These are phyloP conservation scores for Drosophila ochracea DNA, from an alignment of 2,888 invertebrate species.

Conservation along the genomic window DNA sequence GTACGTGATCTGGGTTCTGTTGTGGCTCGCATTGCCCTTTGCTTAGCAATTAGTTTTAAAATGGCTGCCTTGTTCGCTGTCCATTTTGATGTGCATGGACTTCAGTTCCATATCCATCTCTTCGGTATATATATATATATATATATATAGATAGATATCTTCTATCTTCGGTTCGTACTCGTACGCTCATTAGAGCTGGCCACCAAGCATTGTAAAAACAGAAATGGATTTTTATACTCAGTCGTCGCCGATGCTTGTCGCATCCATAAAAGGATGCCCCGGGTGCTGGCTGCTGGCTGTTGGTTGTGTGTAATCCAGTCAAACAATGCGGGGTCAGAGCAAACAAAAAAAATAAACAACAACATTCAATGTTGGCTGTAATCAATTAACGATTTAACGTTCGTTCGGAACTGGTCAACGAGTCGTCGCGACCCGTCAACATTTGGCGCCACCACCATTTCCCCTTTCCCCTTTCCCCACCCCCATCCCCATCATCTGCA, in stretches of 20 bases:
- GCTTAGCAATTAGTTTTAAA: slow-evolving; percentile 82
- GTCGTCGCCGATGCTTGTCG: slow-evolving; percentile 49
- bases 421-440: slow-evolving; percentile 58
- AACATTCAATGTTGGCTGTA: slow-evolving; percentile 81
- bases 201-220: slow-evolving; percentile 56
- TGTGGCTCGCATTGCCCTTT: slow-evolving; percentile 67
- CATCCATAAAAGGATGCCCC: slow-evolving; percentile 41
- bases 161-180: slow-evolving; percentile 16
- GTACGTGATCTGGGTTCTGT: slow-evolving; percentile 74
- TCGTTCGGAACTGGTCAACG: slow-evolving; percentile 61
- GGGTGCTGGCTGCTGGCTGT: slow-evolving; percentile 10
- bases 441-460: slow-evolving; percentile 58
- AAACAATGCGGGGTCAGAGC: slow-evolving; percentile 37
- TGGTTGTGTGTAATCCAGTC: slow-evolving; percentile 39
- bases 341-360: slow-evolving; percentile 65
- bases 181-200: slow-evolving; percentile 67
- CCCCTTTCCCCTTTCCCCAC: background rate
- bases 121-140: background rate
- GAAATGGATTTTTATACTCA: slow-evolving; percentile 56
- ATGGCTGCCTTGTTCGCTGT: slow-evolving; percentile 52
- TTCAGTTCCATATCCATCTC: background rate
- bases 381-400: slow-evolving; percentile 82
- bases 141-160: background rate
- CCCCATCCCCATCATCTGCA: background rate
- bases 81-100: slow-evolving; percentile 24